Percentiles rank a stretch among this genome's conserved stretches.
Evolutionary conservation across 2,888 invertebrate genomes (phyloP).

Genomic region (Polymixis flavicincta): DNA sequence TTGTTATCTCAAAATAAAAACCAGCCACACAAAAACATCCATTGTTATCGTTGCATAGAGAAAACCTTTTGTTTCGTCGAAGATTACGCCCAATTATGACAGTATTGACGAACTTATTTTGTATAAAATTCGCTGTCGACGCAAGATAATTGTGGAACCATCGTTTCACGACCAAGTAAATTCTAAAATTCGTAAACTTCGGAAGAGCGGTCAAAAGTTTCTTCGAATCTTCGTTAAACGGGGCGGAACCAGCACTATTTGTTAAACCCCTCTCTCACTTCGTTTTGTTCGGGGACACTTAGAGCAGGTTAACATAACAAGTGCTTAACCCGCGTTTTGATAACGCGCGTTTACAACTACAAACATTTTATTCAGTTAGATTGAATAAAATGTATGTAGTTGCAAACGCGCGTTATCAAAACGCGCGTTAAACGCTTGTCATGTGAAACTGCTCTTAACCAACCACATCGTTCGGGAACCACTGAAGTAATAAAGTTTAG

Average conservation of each 20-base stretch:
- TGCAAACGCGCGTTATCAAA: too few relatives aligned
- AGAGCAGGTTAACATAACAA: too few relatives aligned
- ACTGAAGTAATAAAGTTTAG: conserved; percentile 41
- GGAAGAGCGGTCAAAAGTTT: conserved; percentile 41
- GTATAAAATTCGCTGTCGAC: neutral
- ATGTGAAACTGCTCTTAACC: too few relatives aligned
- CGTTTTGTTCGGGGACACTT: conserved; percentile 40
- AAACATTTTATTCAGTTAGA: too few relatives aligned
- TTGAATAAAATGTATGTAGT: too few relatives aligned
- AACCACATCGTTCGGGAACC: conserved; percentile 18
- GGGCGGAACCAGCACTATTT: conserved; percentile 41
- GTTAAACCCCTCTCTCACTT: conserved; percentile 37
- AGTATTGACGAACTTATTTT: conserved; percentile 18
- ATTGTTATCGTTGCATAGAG: conserved; percentile 16
- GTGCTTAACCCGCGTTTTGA: too few relatives aligned
- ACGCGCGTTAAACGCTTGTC: too few relatives aligned
- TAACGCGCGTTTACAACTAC: too few relatives aligned
- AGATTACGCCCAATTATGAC: conserved; percentile 8
- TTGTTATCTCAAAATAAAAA: neutral
- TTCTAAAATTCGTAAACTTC: conserved; percentile 41
- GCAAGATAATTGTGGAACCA: neutral
- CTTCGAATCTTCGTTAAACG: conserved; percentile 32
- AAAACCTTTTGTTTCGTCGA: conserved; percentile 1
- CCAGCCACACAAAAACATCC: neutral
- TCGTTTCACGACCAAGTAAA: conserved; percentile 16